phyloP scores from a whole-genome alignment of 1,140 invertebrate species.

The Glomeris maerens region DNA sequence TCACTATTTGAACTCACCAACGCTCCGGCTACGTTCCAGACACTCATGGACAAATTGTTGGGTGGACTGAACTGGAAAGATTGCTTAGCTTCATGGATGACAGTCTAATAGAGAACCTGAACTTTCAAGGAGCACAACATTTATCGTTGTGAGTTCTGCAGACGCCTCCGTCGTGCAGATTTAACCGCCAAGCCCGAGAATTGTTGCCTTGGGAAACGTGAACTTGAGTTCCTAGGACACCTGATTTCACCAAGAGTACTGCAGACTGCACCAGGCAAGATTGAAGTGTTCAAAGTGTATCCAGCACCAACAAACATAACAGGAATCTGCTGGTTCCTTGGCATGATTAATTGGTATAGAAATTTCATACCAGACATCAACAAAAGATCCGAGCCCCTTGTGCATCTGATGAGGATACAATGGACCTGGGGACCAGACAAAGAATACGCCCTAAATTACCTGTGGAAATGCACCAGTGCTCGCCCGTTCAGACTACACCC shows the following conservation, averaged over 20 bases:
- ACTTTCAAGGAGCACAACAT: slow-evolving; percentile 15
- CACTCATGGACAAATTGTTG: slow-evolving; percentile 28
- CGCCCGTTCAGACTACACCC: no score
- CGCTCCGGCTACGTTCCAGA: slow-evolving; percentile 30
- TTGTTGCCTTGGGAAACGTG: slow-evolving; percentile 10
- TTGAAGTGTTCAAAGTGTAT: slow-evolving; percentile 10
- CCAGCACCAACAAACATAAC: slow-evolving; percentile 9
- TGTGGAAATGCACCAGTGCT: no score
- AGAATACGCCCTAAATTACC: no score
- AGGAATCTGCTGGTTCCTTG: slow-evolving; percentile 14
- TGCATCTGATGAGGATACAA: no score
- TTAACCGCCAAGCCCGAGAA: slow-evolving; percentile 16
- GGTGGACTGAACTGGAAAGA: slow-evolving; percentile 16
- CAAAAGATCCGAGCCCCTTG: no score
- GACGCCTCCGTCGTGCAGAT: neutral
- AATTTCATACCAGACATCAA: no score
- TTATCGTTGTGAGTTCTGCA: slow-evolving; percentile 8
- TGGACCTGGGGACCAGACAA: no score
- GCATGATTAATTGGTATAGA: slow-evolving; percentile 14
- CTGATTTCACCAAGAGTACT: slow-evolving; percentile 14
- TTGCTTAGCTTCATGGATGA: slow-evolving; percentile 25
- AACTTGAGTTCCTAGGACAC: slow-evolving; percentile 16
- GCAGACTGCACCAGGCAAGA: slow-evolving; percentile 15
- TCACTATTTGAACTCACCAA: slow-evolving; percentile 34
- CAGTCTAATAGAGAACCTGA: slow-evolving; percentile 15